Percentiles rank a stretch among this genome's conserved stretches.
Conservation (phyloP, 2,113 vertebrate genomes). For the Aramus guarauna region DNA sequence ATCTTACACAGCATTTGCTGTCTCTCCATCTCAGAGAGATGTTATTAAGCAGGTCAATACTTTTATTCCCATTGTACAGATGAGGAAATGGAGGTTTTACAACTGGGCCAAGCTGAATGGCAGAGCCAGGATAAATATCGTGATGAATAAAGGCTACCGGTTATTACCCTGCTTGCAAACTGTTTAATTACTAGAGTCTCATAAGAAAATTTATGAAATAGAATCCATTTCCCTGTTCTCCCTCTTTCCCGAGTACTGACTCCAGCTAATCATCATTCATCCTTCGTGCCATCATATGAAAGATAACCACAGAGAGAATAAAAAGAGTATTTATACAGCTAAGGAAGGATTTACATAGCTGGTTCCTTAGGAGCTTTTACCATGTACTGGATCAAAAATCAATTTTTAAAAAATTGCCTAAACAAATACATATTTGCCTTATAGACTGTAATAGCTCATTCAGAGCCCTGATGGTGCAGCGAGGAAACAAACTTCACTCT, state of each 20-base stretch:
- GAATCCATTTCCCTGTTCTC: not conserved
- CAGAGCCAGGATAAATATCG: not conserved
- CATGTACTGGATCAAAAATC: conserved; percentile 22
- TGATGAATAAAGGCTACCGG: not conserved
- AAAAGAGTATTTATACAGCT: conserved; percentile 17
- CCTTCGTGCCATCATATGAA: not conserved
- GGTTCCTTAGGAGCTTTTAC: conserved; percentile 10
- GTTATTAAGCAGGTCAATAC: not conserved
- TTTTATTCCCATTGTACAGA: not conserved
- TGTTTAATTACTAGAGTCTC: not conserved
- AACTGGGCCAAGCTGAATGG: not conserved
- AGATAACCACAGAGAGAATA: conserved; percentile 29
- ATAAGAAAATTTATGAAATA: conserved; percentile 3
- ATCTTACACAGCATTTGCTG: not conserved
- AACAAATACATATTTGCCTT: conserved; percentile 41
- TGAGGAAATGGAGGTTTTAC: not conserved
- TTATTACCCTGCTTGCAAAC: not conserved
- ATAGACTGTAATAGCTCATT: not conserved
- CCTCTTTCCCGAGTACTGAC: not conserved
- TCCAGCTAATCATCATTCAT: conserved; percentile 35
- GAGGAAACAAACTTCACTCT: not conserved
- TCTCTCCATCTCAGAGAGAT: not conserved
- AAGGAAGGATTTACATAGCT: conserved; percentile 43
- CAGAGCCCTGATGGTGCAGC: not conserved
- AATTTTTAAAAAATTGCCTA: conserved; percentile 18